Conservation (phyloP, 2,797 vertebrate genomes). For the Picus viridis region DNA sequence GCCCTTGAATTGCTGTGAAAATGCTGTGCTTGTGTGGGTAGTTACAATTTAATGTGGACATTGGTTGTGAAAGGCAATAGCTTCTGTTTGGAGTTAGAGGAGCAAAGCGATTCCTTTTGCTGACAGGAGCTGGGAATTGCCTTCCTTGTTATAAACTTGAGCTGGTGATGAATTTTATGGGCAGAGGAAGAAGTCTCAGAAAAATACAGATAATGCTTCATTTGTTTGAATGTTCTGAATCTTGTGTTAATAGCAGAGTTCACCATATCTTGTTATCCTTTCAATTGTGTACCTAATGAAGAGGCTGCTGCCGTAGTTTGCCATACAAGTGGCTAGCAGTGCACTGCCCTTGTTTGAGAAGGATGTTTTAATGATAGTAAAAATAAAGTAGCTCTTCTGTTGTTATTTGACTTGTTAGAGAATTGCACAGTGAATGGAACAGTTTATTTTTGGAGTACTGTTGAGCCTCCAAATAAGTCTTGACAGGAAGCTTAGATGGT, state of each 20-base stretch:
- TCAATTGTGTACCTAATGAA: not conserved
- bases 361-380: not conserved
- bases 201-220: not conserved
- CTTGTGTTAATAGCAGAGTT: not conserved
- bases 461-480: conserved; percentile 29
- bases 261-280: not conserved
- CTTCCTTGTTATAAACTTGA: not conserved
- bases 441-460: conserved; percentile 19
- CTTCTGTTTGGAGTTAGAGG: not conserved
- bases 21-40: not conserved
- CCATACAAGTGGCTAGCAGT: not conserved
- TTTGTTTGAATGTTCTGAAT: not conserved
- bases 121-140: not conserved
- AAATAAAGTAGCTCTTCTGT: not conserved
- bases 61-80: rapidly evolving
- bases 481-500: conserved; percentile 45
- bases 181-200: not conserved
- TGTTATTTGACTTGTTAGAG: not conserved
- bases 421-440: conserved; percentile 16
- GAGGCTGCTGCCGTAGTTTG: not conserved
- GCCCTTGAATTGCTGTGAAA: not conserved
- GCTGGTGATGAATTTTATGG: not conserved
- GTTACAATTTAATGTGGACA: not conserved
- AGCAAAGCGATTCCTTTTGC: not conserved
- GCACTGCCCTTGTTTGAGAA: not conserved